Evolutionary conservation across 2,797 vertebrate species (phyloP), one percentile per base, ranked within the genome.

Genomic region (Sebastes nivosus): DNA sequence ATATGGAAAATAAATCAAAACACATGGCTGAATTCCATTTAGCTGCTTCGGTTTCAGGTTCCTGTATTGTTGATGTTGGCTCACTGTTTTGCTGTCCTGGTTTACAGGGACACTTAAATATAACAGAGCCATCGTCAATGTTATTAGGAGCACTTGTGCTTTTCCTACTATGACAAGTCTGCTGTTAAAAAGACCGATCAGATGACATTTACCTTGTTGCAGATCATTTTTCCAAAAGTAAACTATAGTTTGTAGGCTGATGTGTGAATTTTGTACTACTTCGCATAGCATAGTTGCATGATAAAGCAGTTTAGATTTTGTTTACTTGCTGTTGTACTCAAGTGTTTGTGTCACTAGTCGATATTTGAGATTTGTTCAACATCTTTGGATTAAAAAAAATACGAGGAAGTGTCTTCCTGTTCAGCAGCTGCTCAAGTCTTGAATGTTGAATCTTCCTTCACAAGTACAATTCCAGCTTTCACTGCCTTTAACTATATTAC

Each of bases 1-100:
- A 75, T 79, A 34, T 64, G 38, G 42, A 80, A 72, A 80, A 69
- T 60, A 74, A 71, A 66, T 61, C 8, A 52, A 27, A 76, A n/a
- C 8, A 14, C 6, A 14, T 4, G 25, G n/a, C 46, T 59, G 20
- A 42, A 18, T 46, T 76, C 32, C 14, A 52, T 18, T 70, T 22
- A 46, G 76, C 54, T 36, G 46, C 30, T 67, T 66, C 2, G 1
- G 14, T 75, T 64, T 38, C 6, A n/a, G 34, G 20, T 29, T 60
- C 2, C 16, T 54, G 42, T 69, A 4, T 58, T 29, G 57, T 50
- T 18, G 34, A 22, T 34, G 32, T 60, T 52, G 67, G 20, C 50
- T 36, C 36, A 25, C 8, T 64, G 34, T 42, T 16, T 5, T 9
- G 9, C 32, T 30, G 27, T 13, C 46, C 2, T 10, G 5, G 27